Conservation (phyloP, 2,888 invertebrate species). For the Phasia obesa region DNA sequence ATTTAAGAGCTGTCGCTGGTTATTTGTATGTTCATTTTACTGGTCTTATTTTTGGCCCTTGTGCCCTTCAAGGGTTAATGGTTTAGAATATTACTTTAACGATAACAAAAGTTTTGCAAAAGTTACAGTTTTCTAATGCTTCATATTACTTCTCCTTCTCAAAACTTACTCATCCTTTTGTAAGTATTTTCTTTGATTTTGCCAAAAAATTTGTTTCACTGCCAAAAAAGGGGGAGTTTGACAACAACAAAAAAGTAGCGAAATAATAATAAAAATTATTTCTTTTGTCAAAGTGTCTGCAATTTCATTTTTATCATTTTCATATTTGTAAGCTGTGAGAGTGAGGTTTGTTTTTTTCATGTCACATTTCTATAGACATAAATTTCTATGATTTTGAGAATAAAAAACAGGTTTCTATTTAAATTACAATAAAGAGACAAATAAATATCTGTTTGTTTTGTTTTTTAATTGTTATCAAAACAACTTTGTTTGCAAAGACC, state of each 20-base stretch:
- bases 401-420: conserved; percentile 5
- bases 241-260: conserved; percentile 22
- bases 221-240: conserved; percentile 39
- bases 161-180: neutral
- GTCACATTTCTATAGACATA: conserved; percentile 48
- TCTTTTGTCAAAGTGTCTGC: conserved; percentile 73
- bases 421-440: neutral
- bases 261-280: conserved; percentile 63
- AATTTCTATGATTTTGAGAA: conserved; percentile 33
- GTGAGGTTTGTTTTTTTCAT: conserved; percentile 50
- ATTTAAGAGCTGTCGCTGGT: too few species aligned
- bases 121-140: conserved; percentile 7
- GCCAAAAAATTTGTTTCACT: conserved; percentile 33
- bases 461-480: conserved; percentile 12
- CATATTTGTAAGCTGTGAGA: conserved; percentile 25
- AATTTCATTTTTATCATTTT: conserved; percentile 64
- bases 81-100: neutral
- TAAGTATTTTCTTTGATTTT: conserved; percentile 42
- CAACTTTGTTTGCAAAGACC: neutral
- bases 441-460: neutral
- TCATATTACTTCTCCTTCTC: conserved; percentile 6
- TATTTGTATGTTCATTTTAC: neutral
- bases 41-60: neutral
- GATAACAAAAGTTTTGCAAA: neutral
- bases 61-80: conserved; percentile 5